These are phyloP conservation scores for Lasioglossum zephyrum DNA, from an alignment of 2,888 invertebrate genomes.

Conservation along the genomic window DNA sequence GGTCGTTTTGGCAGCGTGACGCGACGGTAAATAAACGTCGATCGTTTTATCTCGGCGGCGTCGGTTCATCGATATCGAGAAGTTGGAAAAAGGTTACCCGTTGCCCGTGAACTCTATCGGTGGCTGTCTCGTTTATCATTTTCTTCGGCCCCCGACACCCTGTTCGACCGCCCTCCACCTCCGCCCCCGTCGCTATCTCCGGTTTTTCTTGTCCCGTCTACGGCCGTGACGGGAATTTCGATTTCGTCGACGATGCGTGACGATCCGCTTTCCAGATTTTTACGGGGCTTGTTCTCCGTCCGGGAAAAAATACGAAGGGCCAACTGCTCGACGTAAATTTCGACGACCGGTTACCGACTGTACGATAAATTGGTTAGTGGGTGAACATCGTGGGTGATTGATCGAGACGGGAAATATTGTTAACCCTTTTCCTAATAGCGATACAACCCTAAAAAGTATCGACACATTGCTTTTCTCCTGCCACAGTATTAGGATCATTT, in stretches of 20 bases:
- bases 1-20: constrained; percentile 20
- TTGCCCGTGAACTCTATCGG: constrained; percentile 49
- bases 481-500: too few relatives aligned
- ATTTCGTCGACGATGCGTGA: constrained; percentile 29
- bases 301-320: neutral
- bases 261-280: constrained; percentile 13
- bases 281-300: constrained; percentile 5
- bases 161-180: neutral
- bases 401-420: neutral
- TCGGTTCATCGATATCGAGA: constrained; percentile 52
- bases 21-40: constrained; percentile 41
- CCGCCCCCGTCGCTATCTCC: constrained; percentile 33
- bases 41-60: constrained; percentile 22
- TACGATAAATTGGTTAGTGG: neutral
- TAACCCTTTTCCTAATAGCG: neutral
- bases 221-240: constrained; percentile 40
- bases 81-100: constrained; percentile 42
- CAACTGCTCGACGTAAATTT: neutral
- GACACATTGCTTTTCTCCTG: too few relatives aligned
- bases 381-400: neutral
- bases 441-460: neutral
- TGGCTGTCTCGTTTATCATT: constrained; percentile 63
- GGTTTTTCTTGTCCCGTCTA: constrained; percentile 44
- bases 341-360: neutral
- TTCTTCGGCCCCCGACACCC: constrained; percentile 39